Evolutionary conservation across 2,888 invertebrate species (phyloP), one percentile per base, ranked within the genome.

Genomic region (Troilus luridus): DNA sequence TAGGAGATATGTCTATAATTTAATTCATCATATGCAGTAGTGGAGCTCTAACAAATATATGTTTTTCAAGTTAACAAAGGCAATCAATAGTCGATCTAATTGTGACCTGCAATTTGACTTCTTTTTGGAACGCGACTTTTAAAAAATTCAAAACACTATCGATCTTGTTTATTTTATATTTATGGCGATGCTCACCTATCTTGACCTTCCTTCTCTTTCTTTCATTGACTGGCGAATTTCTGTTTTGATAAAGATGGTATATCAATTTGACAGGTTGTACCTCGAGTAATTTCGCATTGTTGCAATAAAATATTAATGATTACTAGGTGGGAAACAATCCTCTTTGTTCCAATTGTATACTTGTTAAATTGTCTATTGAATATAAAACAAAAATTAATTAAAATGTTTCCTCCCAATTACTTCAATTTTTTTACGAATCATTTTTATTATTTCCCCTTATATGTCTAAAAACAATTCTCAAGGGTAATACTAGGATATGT

Each of bases 61-160:
- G 41, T 77, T 9, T 41, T 11, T 24, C 24, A 3, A 77, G 11
- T 64, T 64, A 64, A 41, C 27, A 27, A 72, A 19, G 72, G 2
- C 17, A 77, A 41, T 77, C 72, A 77, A 77, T 77, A 77, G 3
- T 27, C 67, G 24, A 19, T 17, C 27, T 17, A 41, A 41, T 77
- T 77, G 72, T 41, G 72, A 77, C 85, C 85, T 58, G 12, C 54
- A 21, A 58, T 85, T 85, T 85, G 56, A 7, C n/a, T 85, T n/a
- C 5, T 85, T 85, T 85, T 85, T 85, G 56, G 56, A 85, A n/a
- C 56, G 0, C 11, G 8, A 21, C 6, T n/a, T 58, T 56, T 85
- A n/a, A 85, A 85, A 85, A 56, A 85, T 85, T 21, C 85, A 85
- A 58, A n/a, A 54, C 85, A n/a, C 14, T 85, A 85, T 85, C 85